These are phyloP conservation scores for Tethea ocularis DNA, from an alignment of 2,888 invertebrate genomes.

Conservation along the genomic window DNA sequence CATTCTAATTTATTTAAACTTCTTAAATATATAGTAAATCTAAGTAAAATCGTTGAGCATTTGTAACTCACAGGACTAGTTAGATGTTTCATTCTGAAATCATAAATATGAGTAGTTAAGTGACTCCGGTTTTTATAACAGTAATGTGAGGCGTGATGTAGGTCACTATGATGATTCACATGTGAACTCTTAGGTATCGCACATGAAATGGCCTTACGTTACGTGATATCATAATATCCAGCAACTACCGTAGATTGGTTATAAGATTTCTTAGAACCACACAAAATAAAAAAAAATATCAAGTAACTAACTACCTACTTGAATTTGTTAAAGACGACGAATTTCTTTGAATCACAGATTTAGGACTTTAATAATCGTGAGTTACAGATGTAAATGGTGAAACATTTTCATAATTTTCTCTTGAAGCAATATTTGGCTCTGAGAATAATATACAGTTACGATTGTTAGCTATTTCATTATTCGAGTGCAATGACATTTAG, in stretches of 20 bases:
- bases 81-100: not conserved
- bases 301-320: not conserved
- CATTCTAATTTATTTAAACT: not conserved
- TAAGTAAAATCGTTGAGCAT: too few relatives aligned
- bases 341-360: not conserved
- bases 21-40: not conserved
- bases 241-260: slow-evolving; percentile 27
- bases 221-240: slow-evolving; percentile 62
- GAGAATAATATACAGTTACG: not conserved
- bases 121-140: slow-evolving; percentile 34
- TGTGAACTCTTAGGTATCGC: slow-evolving; percentile 44
- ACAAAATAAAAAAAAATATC: not conserved
- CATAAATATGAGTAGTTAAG: slow-evolving; percentile 1
- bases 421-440: not conserved
- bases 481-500: not conserved
- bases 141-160: slow-evolving; percentile 58
- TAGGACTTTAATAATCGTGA: not conserved
- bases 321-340: not conserved
- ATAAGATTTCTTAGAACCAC: not conserved
- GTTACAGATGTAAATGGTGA: not conserved
- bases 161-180: slow-evolving; percentile 67
- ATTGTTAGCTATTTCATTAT: not conserved
- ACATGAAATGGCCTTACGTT: slow-evolving; percentile 52
- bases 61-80: not conserved
- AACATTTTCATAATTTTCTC: not conserved